Evolutionary conservation across 2,113 vertebrate genomes (phyloP), one percentile per base, ranked within the genome.

Genomic region (Chloroceryle aenea): DNA sequence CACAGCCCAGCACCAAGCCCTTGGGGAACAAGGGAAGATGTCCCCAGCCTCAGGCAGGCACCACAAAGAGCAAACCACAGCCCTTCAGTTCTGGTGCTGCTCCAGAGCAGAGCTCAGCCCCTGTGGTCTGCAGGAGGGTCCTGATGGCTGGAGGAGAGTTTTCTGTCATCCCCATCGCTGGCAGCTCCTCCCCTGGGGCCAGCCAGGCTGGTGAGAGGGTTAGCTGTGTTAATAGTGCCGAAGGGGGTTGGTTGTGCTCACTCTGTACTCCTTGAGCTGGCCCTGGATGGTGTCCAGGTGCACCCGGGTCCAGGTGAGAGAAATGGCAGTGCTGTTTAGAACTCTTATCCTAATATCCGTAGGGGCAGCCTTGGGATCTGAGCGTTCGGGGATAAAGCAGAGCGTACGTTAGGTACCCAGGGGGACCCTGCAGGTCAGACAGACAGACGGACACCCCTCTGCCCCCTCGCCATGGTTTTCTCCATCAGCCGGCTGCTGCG

Each of bases 241-340:
- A 10, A 2, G 71, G 45, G 36, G 8, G 21, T 47, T 48, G 78
- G 86, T 23, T 89, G 55, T 90, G 89, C 99, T 99, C 98, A 99
- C 99, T 98, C 98, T 98, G 97, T 99, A 99, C 96, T 99, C 99
- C 95, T 99, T 99, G 95, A 99, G 99, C 90, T 99, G 99, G 94
- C 99, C 99, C 93, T 97, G 98, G 90, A 99, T 96, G 93, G 98
- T 98, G 97, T 98, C 98, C 73, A 98, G 96, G 91, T 99, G 98
- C 89, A 99, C 99, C 6, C 98, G 97, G 76, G 95, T 99, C 99
- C 99, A 99, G 92, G 98, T 98, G 66, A 99, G 82, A 92, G 97
- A 95, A 47, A 98, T 96, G 96, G 98, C 99, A 27, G 98, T 99
- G 98, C 98, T 99, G 98, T 99, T 98, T 56, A 98, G 82, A 68